Percentiles rank a stretch among this genome's conserved stretches.
phyloP scores from a whole-genome alignment of 1,140 invertebrate species.

The Lethocerus indicus region DNA sequence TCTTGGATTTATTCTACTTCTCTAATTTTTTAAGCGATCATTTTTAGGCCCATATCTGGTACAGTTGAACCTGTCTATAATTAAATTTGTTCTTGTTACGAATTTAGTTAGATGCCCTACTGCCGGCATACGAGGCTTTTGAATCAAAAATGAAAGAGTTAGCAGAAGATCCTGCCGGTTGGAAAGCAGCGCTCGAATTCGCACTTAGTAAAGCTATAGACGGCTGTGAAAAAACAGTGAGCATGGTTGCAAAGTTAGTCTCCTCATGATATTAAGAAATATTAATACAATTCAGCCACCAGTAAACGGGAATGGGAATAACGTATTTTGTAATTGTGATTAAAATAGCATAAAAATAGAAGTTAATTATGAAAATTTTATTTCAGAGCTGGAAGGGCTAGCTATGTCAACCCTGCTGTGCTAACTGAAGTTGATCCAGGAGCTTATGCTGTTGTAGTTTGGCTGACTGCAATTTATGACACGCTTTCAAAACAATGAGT shows the following conservation, averaged over 20 bases:
- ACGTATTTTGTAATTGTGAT: too few relatives aligned
- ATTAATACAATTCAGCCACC: too few relatives aligned
- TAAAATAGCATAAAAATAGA: too few relatives aligned
- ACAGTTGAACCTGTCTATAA: too few relatives aligned
- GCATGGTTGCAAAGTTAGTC: constrained; percentile 11
- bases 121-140: constrained; percentile 15
- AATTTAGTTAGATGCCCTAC: constrained; percentile 17
- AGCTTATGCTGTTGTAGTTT: constrained; percentile 40
- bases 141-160: not conserved
- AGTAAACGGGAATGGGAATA: too few relatives aligned
- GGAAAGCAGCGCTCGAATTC: constrained; percentile 11
- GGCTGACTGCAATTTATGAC: constrained; percentile 26
- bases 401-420: constrained; percentile 33
- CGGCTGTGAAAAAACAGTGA: constrained; percentile 13
- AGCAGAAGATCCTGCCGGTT: constrained; percentile 7
- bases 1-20: too few relatives aligned
- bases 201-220: constrained; percentile 14
- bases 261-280: too few relatives aligned
- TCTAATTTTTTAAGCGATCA: too few relatives aligned
- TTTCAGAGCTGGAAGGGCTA: constrained; percentile 38
- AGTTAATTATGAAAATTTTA: too few relatives aligned
- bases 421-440: constrained; percentile 42
- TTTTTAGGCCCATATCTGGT: too few relatives aligned
- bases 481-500: too few relatives aligned
- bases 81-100: too few relatives aligned